Base-by-base conservation (phyloP, 2,797 vertebrate species). In the Danio choprae region DNA sequence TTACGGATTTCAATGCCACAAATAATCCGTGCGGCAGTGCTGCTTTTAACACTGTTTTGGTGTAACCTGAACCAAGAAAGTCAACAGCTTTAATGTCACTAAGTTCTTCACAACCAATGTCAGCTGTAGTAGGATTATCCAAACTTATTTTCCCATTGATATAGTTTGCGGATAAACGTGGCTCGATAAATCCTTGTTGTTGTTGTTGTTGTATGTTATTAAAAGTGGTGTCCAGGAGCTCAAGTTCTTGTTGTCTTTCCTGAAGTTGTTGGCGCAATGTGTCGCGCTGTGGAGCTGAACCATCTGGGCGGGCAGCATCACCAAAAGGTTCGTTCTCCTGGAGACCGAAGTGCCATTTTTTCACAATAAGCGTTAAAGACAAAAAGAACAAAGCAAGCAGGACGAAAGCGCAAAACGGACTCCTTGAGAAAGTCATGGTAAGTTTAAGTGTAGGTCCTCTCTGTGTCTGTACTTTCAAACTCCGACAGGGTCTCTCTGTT, bases 21-120 rank as follows among this genome's bases (percentile, higher is more conserved):
- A 88, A 44, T 7, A 88, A 88, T 55, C 94, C 95, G 13, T 90
- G 90, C 0, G 87, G 85, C 70, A 96, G 86, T 36, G 85, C 90
- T 6, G 92, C 96, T 86, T 93, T 94, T 53, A 93, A 85, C 62
- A 97, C 96, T 65, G 93, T 89, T 79, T 97, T 97, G 51, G 95
- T 96, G 90, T 95, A 95, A 56, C 96, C 96, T 13, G 95, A 95
- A 3, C 96, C 96, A 41, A 96, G 90, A 41, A 95, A 87, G 78
- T 93, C 89, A 86, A 94, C 81, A 13, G 90, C 91, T 76, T 85
- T 89, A 79, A 92, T 88, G 85, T 91, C 85, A 82, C 83, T 71
- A 70, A 96, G 90, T 60, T 95, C 94, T 4, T 87, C 89, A 80
- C 96, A 97, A 6, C 88, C 94, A 89, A 95, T 86, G 16, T 87